Percentiles rank a stretch among this genome's conserved stretches.
Evolutionary conservation across 2,797 vertebrate species (phyloP).

Genomic region (Melopsittacus undulatus): DNA sequence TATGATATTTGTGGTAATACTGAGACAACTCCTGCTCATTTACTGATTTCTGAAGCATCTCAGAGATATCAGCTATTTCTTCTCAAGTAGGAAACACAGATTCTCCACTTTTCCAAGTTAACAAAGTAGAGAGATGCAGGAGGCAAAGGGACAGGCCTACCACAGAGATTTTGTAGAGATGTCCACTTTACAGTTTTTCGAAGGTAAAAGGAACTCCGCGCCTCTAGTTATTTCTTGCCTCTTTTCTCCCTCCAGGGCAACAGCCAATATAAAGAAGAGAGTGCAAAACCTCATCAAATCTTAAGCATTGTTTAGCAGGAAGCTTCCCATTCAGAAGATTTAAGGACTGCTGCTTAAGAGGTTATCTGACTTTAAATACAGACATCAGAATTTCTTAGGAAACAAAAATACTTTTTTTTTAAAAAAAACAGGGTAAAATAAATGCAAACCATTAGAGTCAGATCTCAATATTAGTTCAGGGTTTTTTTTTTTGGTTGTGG

Average conservation of each 20-base stretch:
- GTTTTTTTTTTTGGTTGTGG: neutral
- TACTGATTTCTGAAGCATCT: neutral
- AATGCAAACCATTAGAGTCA: neutral
- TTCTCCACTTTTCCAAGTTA: neutral
- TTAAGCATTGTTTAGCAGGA: neutral
- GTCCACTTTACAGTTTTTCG: neutral
- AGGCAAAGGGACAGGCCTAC: neutral
- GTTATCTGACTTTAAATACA: neutral
- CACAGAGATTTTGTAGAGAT: neutral
- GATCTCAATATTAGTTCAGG: neutral
- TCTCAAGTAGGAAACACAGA: neutral
- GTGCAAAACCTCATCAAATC: neutral
- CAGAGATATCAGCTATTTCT: neutral
- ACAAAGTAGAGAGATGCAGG: neutral
- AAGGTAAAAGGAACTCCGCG: neutral
- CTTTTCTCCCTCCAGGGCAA: neutral
- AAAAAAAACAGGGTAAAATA: neutral
- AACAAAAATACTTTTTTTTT: neutral
- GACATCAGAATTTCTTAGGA: neutral
- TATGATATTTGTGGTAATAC: neutral
- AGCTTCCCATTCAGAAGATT: neutral
- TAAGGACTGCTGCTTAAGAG: neutral
- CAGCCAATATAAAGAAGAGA: neutral
- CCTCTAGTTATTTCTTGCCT: neutral
- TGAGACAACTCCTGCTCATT: neutral